Evolutionary conservation across 2,888 invertebrate genomes (phyloP).

Genomic region (Gibbula magus): DNA sequence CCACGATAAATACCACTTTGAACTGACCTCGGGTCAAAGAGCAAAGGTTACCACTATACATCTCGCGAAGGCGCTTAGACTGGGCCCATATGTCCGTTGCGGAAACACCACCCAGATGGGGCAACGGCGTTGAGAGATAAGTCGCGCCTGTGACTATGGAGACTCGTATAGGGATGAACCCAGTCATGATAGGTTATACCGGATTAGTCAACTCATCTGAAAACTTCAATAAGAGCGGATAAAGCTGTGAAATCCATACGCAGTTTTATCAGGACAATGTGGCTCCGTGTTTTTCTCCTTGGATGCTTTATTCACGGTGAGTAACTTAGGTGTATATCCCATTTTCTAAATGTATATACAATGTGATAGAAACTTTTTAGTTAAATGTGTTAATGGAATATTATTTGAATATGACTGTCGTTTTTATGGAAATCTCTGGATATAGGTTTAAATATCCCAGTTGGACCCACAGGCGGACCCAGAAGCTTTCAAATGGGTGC

Average conservation of each 20-base stretch:
- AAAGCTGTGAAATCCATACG: too few relatives aligned
- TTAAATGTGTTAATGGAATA: too few relatives aligned
- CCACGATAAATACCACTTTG: not conserved
- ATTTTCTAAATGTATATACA: too few relatives aligned
- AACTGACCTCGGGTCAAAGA: not conserved
- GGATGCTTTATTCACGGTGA: not conserved
- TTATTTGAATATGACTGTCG: too few relatives aligned
- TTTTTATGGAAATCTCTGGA: too few relatives aligned
- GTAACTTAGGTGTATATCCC: not conserved
- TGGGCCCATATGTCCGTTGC: not conserved
- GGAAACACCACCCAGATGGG: not conserved
- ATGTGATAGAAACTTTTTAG: too few relatives aligned
- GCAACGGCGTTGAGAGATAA: not conserved
- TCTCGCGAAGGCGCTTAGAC: not conserved
- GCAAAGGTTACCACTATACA: not conserved
- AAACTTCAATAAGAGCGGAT: too few relatives aligned
- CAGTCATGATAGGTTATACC: not conserved
- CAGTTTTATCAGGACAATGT: not conserved
- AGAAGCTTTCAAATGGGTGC: too few relatives aligned
- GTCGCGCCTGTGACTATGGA: not conserved
- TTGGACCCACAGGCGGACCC: too few relatives aligned
- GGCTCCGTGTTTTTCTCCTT: not conserved
- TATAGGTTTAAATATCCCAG: too few relatives aligned
- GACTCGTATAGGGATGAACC: not conserved
- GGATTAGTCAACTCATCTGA: too few relatives aligned